These are phyloP conservation scores for Eurytoma californica DNA, from an alignment of 2,888 invertebrate genomes.

Conservation along the genomic window DNA sequence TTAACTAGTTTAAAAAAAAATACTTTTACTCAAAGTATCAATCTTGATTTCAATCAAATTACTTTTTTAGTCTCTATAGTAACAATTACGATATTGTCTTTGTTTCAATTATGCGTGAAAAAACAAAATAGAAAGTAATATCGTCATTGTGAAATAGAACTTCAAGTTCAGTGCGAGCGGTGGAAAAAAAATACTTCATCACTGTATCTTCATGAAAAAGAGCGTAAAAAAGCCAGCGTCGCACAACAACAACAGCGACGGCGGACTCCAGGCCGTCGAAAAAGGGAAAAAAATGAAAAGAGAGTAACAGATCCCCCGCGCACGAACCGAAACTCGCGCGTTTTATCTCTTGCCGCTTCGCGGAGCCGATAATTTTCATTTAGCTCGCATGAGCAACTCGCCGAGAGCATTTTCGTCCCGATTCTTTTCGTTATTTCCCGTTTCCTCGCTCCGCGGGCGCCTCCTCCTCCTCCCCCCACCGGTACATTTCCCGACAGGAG, in stretches of 20 bases:
- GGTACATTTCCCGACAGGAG: neutral
- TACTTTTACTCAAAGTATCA: no score
- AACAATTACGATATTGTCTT: no score
- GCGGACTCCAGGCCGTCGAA: neutral
- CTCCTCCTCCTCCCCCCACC: neutral
- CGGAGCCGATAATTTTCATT: conserved; percentile 55
- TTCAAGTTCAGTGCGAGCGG: neutral
- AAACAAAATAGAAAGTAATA: neutral
- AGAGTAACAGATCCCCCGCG: neutral
- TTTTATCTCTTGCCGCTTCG: conserved; percentile 51
- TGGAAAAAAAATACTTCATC: neutral
- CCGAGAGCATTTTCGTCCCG: conserved; percentile 8
- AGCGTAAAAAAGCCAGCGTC: neutral
- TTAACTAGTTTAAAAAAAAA: no score
- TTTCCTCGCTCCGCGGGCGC: neutral
- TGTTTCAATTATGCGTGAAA: neutral
- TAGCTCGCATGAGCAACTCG: conserved; percentile 31
- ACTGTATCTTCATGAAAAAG: neutral
- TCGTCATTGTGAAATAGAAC: neutral
- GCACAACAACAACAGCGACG: neutral
- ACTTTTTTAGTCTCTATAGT: no score
- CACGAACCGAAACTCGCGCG: conserved; percentile 3
- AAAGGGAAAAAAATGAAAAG: neutral
- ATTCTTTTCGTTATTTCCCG: conserved; percentile 38
- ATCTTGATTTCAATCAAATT: no score